A percentile compares a stretch with the other conserved stretches of the same genome.
Conservation (phyloP, 1,140 invertebrate genomes). For the Diorhabda carinulata region DNA sequence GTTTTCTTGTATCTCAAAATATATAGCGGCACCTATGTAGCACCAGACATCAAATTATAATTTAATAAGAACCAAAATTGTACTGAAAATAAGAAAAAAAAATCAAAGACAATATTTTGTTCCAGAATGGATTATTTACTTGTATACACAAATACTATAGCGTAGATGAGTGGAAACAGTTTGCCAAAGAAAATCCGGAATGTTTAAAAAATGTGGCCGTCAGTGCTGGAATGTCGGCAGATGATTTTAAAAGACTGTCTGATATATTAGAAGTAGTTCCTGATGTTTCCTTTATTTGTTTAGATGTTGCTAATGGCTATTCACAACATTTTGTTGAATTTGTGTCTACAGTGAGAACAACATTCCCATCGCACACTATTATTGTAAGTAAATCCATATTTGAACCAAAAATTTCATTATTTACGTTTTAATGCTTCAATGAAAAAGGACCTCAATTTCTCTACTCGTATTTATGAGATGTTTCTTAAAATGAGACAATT, state of each 20-base stretch:
- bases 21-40: no score
- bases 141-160: slow-evolving; percentile 90
- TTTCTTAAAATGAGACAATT: no score
- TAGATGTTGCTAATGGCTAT: slow-evolving; percentile 96
- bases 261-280: slow-evolving; percentile 69
- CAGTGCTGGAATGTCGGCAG: slow-evolving; percentile 78
- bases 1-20: no score
- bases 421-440: no score
- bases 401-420: no score
- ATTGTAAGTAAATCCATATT: slow-evolving; percentile 63
- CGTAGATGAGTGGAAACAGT: slow-evolving; percentile 79
- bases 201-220: slow-evolving; percentile 75
- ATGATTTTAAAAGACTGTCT: slow-evolving; percentile 74
- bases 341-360: slow-evolving; percentile 73
- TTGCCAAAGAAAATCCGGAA: slow-evolving; percentile 69
- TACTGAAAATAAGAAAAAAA: no score
- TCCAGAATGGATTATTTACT: slow-evolving; percentile 82
- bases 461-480: no score
- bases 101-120: slow-evolving; percentile 23
- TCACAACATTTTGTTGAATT: slow-evolving; percentile 92
- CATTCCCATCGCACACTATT: slow-evolving; percentile 83
- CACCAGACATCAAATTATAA: no score
- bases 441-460: no score
- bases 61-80: no score
- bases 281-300: slow-evolving; percentile 74